Conservation (phyloP, 2,113 vertebrate species). For the Addax nasomaculatus region DNA sequence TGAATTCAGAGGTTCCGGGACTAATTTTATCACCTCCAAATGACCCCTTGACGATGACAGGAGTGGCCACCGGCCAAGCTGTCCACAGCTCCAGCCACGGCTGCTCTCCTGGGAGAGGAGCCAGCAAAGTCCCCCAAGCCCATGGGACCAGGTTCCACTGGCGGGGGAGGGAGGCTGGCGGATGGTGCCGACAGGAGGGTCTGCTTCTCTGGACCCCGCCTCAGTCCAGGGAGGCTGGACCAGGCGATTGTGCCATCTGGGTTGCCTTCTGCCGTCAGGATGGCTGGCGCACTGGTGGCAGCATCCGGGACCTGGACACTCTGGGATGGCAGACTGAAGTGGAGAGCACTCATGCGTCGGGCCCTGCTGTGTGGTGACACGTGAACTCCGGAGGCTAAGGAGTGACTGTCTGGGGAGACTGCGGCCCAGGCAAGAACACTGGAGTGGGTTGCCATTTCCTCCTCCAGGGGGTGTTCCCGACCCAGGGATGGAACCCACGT, state of each 20-base stretch:
- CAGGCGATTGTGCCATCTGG: accelerated
- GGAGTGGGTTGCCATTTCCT: neutral
- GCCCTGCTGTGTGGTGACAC: accelerated
- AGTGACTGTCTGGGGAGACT: neutral
- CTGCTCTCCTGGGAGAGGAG: neutral
- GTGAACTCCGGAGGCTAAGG: accelerated
- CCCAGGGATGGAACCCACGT: accelerated
- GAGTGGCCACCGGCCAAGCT: neutral
- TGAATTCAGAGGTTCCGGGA: neutral
- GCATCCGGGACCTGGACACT: neutral
- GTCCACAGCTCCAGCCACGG: neutral
- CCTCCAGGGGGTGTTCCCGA: neutral
- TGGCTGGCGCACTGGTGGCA: neutral
- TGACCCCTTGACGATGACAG: neutral
- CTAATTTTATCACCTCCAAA: neutral
- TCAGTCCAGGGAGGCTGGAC: neutral
- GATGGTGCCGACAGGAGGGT: accelerated
- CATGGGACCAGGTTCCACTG: neutral
- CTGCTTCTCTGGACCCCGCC: neutral
- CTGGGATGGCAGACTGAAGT: neutral
- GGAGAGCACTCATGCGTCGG: accelerated
- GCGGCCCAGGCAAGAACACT: neutral
- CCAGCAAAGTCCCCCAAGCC: neutral
- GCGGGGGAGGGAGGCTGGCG: neutral
- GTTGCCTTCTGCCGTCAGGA: neutral